Evolutionary conservation across 2,888 invertebrate genomes (phyloP), one percentile per base, ranked within the genome.

Genomic region (Agrotis segetum): DNA sequence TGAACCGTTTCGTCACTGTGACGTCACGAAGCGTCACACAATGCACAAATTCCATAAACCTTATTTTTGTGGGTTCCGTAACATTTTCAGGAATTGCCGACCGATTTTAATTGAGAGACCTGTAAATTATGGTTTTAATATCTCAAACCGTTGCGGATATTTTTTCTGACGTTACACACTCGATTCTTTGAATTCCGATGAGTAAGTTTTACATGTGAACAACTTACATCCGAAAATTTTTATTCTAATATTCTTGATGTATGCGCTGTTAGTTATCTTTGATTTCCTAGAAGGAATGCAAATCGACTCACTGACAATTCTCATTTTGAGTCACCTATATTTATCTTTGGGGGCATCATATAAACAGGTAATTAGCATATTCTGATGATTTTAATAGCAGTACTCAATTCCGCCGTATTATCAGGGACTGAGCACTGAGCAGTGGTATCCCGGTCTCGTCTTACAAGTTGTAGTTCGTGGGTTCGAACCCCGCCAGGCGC

Each of bases 211-310:
- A 55, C 53, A 64, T 76, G 63, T 70, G 77, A 75, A 76, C 24
- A 70, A 70, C 65, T 81, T 82, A 75, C 79, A 87, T 87, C 87
- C 85, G 77, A 87, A 87, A 86, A 84, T 81, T 84, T 69, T 67
- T 82, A 84, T 79, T 82, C 75, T 83, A 84, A 84, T 79, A 71
- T 71, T 74, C 69, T 73, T 60, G 52, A 68, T 73, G 60, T 68
- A 62, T 72, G 70, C 53, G 52, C 49, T 73, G 71, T 68, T 71
- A 49, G 60, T 67, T 82, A 79, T 79, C 80, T 73, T 87, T 84
- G 74, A 88, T 87, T 94, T 92, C 92, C 85, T 60, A 87, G 92
- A 92, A 92, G 53, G 76, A 73, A 73, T 68, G 62, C 29, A 73
- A 73, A 67, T 78, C 59, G 52, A 60, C 62, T 58, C 70, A 71